A percentile compares a stretch with the other conserved stretches of the same genome.
These are phyloP conservation scores for Drosophila mulleri DNA, from an alignment of 2,888 invertebrate species.

Conservation along the genomic window DNA sequence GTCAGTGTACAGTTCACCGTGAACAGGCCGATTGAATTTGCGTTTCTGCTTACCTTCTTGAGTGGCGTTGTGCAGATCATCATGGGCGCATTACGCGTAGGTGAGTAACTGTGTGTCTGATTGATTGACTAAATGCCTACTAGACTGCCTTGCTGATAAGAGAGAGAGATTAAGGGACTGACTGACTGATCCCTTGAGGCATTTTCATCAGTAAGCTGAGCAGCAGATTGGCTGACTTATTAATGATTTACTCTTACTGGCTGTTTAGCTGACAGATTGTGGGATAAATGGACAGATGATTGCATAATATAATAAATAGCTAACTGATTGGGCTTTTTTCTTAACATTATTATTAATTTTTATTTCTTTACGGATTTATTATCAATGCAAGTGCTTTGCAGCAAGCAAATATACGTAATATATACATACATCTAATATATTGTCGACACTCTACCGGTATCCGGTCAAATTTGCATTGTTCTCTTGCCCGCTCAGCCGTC, in stretches of 20 bases:
- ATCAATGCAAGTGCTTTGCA: neutral
- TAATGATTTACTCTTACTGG: neutral
- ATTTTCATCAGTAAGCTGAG: neutral
- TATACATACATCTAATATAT: neutral
- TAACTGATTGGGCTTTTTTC: too few relatives aligned
- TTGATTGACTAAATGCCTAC: neutral
- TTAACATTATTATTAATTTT: too few relatives aligned
- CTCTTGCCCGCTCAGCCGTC: slow-evolving; percentile 7
- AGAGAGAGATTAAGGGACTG: neutral
- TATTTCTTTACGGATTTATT: too few relatives aligned
- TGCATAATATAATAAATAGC: too few relatives aligned
- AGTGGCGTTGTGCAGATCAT: slow-evolving; percentile 91
- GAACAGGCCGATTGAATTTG: slow-evolving; percentile 90
- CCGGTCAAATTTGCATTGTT: slow-evolving; percentile 8
- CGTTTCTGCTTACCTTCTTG: slow-evolving; percentile 91
- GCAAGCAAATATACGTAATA: neutral
- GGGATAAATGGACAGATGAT: too few relatives aligned
- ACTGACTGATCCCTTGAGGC: neutral
- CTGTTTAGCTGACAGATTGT: too few relatives aligned
- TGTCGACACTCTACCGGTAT: slow-evolving; percentile 4
- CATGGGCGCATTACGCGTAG: slow-evolving; percentile 92
- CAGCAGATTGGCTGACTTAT: neutral
- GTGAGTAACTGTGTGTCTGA: slow-evolving; percentile 85
- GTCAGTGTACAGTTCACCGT: slow-evolving; percentile 91
- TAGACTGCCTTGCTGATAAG: neutral